phyloP scores from a whole-genome alignment of 2,113 vertebrate genomes.

The Sinocyclocheilus maitianheensis region DNA sequence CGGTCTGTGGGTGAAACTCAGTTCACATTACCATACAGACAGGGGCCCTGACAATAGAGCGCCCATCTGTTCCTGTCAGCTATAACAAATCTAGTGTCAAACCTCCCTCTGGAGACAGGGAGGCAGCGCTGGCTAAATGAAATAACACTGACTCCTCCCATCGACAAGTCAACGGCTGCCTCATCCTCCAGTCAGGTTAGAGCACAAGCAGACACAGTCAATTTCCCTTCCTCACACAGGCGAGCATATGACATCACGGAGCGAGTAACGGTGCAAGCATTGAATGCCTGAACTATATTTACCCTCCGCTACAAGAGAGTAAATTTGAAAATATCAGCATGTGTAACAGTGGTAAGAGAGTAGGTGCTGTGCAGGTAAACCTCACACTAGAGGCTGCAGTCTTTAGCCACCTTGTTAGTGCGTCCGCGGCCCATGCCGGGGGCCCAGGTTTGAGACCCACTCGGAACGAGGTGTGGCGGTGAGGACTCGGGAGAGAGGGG shows the following conservation, averaged over 20 bases:
- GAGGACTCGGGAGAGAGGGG: too few relatives aligned
- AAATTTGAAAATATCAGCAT: conserved; percentile 80
- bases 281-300: conserved; percentile 86
- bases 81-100: conserved; percentile 99
- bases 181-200: conserved; percentile 38
- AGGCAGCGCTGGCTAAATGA: conserved; percentile 57
- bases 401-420: too few relatives aligned
- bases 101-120: conserved; percentile 84
- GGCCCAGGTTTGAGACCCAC: too few relatives aligned
- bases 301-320: conserved; percentile 82
- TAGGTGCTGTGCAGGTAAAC: too few relatives aligned
- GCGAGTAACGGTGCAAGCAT: conserved; percentile 71
- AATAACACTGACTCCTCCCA: conserved; percentile 59
- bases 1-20: conserved; percentile 94
- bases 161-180: conserved; percentile 27
- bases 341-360: too few relatives aligned
- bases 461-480: too few relatives aligned
- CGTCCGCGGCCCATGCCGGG: too few relatives aligned
- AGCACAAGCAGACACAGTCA: conserved; percentile 45
- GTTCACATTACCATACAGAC: conserved; percentile 99
- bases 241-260: conserved; percentile 78
- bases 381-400: too few relatives aligned
- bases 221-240: conserved; percentile 67
- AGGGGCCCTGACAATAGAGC: conserved; percentile 89
- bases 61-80: conserved; percentile 98